Evolutionary conservation across 2,797 vertebrate species (phyloP).

Genomic region (Eulemur rubriventer): DNA sequence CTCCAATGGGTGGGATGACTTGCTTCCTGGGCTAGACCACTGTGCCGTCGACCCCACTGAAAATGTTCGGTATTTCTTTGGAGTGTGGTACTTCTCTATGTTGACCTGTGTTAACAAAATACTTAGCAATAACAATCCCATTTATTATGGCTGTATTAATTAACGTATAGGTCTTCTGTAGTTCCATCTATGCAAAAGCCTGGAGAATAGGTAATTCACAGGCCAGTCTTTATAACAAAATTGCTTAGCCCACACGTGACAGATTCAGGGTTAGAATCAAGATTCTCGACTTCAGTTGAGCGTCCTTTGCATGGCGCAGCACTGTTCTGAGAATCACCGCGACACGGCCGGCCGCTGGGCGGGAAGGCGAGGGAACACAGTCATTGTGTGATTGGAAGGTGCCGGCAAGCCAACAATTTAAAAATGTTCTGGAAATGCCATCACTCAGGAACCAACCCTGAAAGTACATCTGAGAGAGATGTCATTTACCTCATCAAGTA

Average conservation of each 20-base stretch:
- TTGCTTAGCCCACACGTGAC: neutral
- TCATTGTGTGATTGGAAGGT: neutral
- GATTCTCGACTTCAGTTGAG: neutral
- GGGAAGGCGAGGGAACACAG: neutral
- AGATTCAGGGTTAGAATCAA: neutral
- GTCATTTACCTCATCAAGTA: conserved; percentile 32
- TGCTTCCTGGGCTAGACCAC: neutral
- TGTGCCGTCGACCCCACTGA: neutral
- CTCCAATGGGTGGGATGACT: neutral
- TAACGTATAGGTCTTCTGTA: neutral
- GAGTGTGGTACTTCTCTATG: neutral
- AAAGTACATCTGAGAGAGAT: neutral
- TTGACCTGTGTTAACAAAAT: conserved; percentile 1
- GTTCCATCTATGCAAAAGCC: neutral
- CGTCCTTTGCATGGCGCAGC: neutral
- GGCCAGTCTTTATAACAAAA: neutral
- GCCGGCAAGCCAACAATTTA: neutral
- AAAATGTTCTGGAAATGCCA: neutral
- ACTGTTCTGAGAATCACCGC: neutral
- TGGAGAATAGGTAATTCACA: neutral
- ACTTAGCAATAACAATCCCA: neutral
- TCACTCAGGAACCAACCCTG: neutral
- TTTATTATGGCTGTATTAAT: neutral
- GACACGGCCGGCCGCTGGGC: neutral
- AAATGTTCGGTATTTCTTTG: neutral